phyloP scores from a whole-genome alignment of 2,113 vertebrate genomes.

The Seriola aureovittata region DNA sequence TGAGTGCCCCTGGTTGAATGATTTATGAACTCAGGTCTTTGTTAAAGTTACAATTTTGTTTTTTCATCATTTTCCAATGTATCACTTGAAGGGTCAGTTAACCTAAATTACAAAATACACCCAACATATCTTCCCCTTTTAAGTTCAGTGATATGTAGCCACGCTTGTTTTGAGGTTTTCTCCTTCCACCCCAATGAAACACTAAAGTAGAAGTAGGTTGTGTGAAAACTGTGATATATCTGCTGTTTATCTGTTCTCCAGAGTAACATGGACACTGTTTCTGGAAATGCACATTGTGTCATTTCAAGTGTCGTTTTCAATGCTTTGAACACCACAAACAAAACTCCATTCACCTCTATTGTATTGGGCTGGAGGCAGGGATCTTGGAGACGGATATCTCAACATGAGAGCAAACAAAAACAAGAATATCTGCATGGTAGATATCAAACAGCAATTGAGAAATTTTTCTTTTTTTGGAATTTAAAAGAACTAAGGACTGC shows the following conservation, averaged over 20 bases:
- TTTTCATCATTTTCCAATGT: too few species aligned
- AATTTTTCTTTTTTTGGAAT: background rate
- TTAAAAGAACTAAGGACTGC: background rate
- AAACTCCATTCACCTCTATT: constrained; percentile 3
- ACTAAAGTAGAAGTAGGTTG: background rate
- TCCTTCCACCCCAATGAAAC: too few species aligned
- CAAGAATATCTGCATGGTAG: background rate
- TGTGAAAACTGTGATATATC: background rate
- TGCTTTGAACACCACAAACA: background rate
- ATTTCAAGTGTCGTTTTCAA: background rate
- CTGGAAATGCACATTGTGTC: background rate
- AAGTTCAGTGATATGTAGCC: background rate
- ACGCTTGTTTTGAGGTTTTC: background rate
- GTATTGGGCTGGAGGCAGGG: background rate
- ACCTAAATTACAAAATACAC: background rate
- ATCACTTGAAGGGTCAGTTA: background rate
- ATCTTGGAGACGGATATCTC: background rate
- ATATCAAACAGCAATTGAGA: background rate
- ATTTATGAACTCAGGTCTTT: background rate
- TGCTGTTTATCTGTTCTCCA: background rate
- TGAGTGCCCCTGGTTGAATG: background rate
- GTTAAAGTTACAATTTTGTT: background rate
- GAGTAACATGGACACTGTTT: background rate
- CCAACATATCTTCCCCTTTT: background rate
- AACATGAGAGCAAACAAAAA: constrained; percentile 4